Evolutionary conservation across 2,113 vertebrate species (phyloP).

Genomic region (Chaetodon trifascialis): DNA sequence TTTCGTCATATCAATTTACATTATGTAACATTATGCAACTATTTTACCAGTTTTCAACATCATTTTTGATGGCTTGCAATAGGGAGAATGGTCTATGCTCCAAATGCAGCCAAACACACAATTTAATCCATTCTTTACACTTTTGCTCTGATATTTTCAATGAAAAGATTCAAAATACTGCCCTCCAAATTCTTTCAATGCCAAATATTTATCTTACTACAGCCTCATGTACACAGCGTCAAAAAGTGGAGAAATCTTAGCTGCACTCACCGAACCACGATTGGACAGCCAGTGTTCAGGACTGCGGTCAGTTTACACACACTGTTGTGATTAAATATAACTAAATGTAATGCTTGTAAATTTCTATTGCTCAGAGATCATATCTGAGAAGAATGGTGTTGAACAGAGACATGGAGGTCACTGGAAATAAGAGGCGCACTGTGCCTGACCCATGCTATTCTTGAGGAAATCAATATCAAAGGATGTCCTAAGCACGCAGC

Average conservation of each 20-base stretch:
- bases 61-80: too few relatives aligned
- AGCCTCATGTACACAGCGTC: too few relatives aligned
- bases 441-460: neutral
- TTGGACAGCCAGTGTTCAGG: neutral
- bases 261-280: neutral
- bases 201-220: too few relatives aligned
- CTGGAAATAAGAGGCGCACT: slow-evolving; percentile 11
- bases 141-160: too few relatives aligned
- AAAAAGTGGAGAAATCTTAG: neutral
- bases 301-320: neutral
- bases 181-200: too few relatives aligned
- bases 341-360: neutral
- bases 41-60: too few relatives aligned
- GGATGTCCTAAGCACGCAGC: slow-evolving; percentile 13
- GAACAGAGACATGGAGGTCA: slow-evolving; percentile 1
- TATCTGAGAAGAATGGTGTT: neutral
- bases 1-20: neutral
- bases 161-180: too few relatives aligned
- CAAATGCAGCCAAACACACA: too few relatives aligned
- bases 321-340: neutral
- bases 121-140: too few relatives aligned
- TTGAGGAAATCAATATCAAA: slow-evolving; percentile 37
- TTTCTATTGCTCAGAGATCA: neutral
- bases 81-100: too few relatives aligned
- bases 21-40: neutral